Base-by-base conservation (phyloP, 2,113 vertebrate genomes). In the Ctenomys sociabilis region DNA sequence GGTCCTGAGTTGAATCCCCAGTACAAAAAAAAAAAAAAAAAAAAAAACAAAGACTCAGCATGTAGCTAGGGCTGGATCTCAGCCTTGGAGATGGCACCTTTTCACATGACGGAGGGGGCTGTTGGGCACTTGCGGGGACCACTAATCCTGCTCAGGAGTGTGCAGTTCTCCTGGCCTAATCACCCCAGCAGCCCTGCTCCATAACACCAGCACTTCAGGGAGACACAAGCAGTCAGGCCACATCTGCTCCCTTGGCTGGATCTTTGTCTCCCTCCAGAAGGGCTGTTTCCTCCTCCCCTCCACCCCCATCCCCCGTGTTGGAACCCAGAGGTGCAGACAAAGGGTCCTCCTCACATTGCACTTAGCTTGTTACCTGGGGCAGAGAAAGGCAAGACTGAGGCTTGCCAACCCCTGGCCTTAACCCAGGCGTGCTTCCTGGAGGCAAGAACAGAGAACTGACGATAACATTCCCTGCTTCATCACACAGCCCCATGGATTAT, bases 401-500 rank as follows among this genome's bases (percentile, higher is more conserved):
- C 16, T 52, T 32, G 11, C 35, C 22, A 13, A 22, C 10, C 26
- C 0, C 14, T 13, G 28, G 24, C 40, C 21, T 6, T 17, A 88
- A 88, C 78, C 82, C 8, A 70, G 63, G 61, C 8, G 1, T 54
- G 61, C 93, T 88, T 97, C 90, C 87, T 90, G 87, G 92, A 97
- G 75, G 37, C 63, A 24, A 11, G 70, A 57, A 54, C 40, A 24
- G 5, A 35, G 13, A 7, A 26, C 43, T 12, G 14, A 68, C 10
- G 22, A 59, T 4, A 84, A 35, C 61, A 37, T 83, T 24, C 61
- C 72, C 85, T 57, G 1, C 26, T 87, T 85, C 21, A 2, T 97
- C 97, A 96, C 80, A 86, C 3, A 72, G 72, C 22, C 78, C 91
- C 89, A 14, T 17, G 4, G 83, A 95, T 94, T 68, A 77, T 54